Conservation (phyloP, 1,140 invertebrate species). For the Homalodisca vitripennis region DNA sequence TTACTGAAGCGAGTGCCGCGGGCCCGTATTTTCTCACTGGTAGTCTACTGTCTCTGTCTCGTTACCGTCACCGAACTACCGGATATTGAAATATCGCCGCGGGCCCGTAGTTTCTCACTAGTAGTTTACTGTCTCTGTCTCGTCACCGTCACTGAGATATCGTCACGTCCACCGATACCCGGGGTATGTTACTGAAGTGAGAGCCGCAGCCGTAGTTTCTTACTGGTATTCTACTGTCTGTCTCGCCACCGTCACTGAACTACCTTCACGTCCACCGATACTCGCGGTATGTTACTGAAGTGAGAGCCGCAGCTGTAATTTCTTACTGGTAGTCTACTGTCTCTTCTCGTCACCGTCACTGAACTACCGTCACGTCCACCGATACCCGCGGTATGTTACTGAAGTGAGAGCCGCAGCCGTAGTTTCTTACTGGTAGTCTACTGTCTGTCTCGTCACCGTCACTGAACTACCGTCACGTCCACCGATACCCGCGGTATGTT, state of each 20-base stretch:
- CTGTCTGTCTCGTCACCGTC: neutral
- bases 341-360: neutral
- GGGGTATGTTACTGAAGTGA: neutral
- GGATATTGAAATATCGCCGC: neutral
- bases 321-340: neutral
- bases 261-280: neutral
- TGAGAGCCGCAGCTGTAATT: too few species aligned
- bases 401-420: neutral
- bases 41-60: too few species aligned
- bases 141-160: too few species aligned
- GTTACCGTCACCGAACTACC: neutral
- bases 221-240: too few species aligned
- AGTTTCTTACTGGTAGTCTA: neutral
- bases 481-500: neutral
- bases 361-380: neutral
- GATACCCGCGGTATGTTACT: neutral
- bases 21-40: too few species aligned
- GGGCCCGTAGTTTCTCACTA: too few species aligned
- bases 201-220: too few species aligned
- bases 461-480: neutral
- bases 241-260: too few species aligned
- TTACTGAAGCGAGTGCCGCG: too few species aligned
- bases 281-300: neutral
- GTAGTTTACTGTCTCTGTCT: too few species aligned
- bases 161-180: neutral